Percentiles rank a stretch among this genome's conserved stretches.
These are phyloP conservation scores for Rambutsinella grinnellia DNA, from an alignment of 2,888 invertebrate genomes.

Conservation along the genomic window DNA sequence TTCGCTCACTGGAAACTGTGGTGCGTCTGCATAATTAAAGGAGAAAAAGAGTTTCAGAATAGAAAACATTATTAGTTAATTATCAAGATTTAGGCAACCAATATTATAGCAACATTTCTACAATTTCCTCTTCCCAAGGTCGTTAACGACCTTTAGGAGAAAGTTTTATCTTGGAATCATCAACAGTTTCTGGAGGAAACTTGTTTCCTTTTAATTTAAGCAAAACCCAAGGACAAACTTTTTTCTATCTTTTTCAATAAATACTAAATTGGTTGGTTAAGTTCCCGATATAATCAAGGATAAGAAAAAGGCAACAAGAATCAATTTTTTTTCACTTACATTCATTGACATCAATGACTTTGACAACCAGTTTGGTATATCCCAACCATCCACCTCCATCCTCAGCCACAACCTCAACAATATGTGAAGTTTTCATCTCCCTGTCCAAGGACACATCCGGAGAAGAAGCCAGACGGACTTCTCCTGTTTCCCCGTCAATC, in stretches of 20 bases:
- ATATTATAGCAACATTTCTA: background rate
- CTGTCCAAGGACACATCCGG: slow-evolving; percentile 64
- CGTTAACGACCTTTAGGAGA: too few species aligned
- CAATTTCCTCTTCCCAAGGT: background rate
- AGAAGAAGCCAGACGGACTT: slow-evolving; percentile 60
- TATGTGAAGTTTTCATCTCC: slow-evolving; percentile 63
- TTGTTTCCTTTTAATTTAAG: too few species aligned
- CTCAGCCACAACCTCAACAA: slow-evolving; percentile 76
- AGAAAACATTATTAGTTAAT: slow-evolving; percentile 16
- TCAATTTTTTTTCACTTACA: slow-evolving; percentile 31
- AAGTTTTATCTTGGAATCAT: too few species aligned
- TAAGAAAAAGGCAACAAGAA: background rate
- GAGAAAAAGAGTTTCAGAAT: too few species aligned
- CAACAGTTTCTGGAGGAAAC: too few species aligned
- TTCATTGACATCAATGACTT: slow-evolving; percentile 87
- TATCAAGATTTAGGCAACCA: too few species aligned
- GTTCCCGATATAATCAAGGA: too few species aligned
- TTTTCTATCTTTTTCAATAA: too few species aligned
- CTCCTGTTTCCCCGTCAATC: slow-evolving; percentile 70
- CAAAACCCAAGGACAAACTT: too few species aligned
- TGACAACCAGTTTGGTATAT: slow-evolving; percentile 82
- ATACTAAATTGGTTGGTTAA: too few species aligned
- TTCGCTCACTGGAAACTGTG: slow-evolving; percentile 68
- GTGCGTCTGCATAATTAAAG: slow-evolving; percentile 42
- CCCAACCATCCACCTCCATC: slow-evolving; percentile 86